These are phyloP conservation scores for Sphinx pinastri DNA, from an alignment of 2,888 invertebrate species.

Conservation along the genomic window DNA sequence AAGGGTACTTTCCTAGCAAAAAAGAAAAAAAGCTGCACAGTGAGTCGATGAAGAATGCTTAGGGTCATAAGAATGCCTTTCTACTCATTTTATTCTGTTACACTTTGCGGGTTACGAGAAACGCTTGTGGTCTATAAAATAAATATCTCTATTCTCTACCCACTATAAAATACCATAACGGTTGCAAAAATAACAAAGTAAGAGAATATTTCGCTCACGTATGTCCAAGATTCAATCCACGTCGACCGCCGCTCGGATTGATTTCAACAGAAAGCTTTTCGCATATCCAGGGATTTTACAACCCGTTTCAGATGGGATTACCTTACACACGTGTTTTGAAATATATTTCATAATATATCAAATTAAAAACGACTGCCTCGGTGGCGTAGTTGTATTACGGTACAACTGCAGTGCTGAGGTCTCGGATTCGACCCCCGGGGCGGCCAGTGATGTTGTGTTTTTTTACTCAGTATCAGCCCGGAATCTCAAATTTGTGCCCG, in stretches of 20 bases:
- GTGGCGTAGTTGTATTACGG: no score
- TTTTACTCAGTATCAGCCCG: no score
- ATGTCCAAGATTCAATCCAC: slow-evolving; percentile 22
- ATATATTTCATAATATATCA: slow-evolving; percentile 9
- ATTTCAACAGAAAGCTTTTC: slow-evolving; percentile 15
- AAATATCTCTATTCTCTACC: not conserved
- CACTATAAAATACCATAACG: not conserved
- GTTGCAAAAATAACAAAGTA: slow-evolving; percentile 11
- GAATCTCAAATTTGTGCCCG: no score
- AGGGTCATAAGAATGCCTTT: not conserved
- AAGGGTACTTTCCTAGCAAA: no score
- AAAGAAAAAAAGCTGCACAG: not conserved
- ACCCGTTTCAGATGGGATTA: slow-evolving; percentile 19
- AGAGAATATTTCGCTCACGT: slow-evolving; percentile 23
- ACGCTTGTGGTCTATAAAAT: no score
- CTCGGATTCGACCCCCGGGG: no score
- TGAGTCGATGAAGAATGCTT: not conserved
- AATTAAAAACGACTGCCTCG: no score
- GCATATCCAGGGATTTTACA: slow-evolving; percentile 17
- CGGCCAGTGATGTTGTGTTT: no score
- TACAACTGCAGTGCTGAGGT: no score
- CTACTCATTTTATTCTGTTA: no score
- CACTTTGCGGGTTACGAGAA: no score
- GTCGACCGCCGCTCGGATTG: slow-evolving; percentile 13
- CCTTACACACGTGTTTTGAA: slow-evolving; percentile 16